Base-by-base conservation (phyloP, 2,888 invertebrate species). In the Noctua pronuba region DNA sequence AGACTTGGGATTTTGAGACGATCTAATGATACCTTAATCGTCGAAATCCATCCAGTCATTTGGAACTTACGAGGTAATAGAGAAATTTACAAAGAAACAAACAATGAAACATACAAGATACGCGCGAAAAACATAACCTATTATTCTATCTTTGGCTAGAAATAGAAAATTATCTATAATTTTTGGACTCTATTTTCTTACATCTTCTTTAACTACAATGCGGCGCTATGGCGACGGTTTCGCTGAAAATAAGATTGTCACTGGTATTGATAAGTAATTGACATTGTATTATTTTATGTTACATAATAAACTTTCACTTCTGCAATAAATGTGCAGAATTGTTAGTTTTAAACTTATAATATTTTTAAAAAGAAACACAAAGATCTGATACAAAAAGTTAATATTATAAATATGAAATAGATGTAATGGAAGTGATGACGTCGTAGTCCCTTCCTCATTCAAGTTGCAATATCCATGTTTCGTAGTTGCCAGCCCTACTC, bases 401-500 rank as follows among this genome's bases (percentile, higher is more conserved):
- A 35, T 49, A 35, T 41, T 71, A 58, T 21, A 41, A 58, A 70
- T 64, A n/a, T 16, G 31, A 58, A n/a, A 28, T 58, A 66, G 31
- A 28, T 24, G 58, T 66, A 46, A 28, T 58, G 41, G 49, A 41
- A 31, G 44, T 41, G 65, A 52, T 35, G 35, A 44, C 67, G 35
- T 65, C 41, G 11, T 31, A 41, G 18, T n/a, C 41, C 24, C 28
- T 65, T 38, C 69, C 31, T 58, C 21, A 35, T 46, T 8, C 73
- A 55, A n/a, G 24, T 38, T 73, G 52, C 11, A 38, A 52, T 60
- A 71, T 55, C 46, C 49, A 44, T 3, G 66, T 79, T 69, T 78
- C 28, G 55, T 74, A 55, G 71, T 71, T 77, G 87, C 88, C 89
- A 90, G 89, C 89, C 87, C 88, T 86, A 86, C 77, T 66, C 70